These are phyloP conservation scores for Trichechus manatus DNA, from an alignment of 2,113 vertebrate genomes.

Conservation along the genomic window DNA sequence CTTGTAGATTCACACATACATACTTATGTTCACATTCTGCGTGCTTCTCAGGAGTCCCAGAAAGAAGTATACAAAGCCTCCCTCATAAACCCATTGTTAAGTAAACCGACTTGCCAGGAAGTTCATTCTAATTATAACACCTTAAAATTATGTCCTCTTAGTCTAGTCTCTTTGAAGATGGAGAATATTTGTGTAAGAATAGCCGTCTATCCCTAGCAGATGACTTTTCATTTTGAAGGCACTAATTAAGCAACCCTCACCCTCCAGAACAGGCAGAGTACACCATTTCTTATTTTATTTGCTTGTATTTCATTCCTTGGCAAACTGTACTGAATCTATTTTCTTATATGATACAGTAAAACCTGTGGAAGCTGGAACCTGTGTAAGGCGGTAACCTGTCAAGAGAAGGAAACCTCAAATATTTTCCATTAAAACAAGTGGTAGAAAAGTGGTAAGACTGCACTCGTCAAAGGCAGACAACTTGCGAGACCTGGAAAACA, in stretches of 20 bases:
- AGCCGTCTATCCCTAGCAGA: neutral
- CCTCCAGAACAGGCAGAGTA: neutral
- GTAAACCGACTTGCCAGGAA: neutral
- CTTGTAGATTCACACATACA: neutral
- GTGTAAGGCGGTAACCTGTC: neutral
- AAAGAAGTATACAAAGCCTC: neutral
- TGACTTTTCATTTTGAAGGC: neutral
- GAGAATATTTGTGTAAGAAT: neutral
- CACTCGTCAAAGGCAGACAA: neutral
- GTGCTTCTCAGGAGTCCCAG: neutral
- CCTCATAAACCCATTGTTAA: neutral
- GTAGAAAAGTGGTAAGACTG: neutral
- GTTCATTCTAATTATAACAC: neutral
- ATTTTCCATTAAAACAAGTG: neutral
- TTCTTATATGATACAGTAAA: neutral
- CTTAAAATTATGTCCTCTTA: neutral
- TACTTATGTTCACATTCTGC: neutral
- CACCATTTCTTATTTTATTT: neutral
- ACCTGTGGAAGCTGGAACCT: neutral
- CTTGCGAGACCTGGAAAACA: neutral
- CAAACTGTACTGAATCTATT: neutral
- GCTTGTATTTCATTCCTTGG: neutral
- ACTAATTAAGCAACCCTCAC: neutral
- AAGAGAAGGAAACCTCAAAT: neutral
- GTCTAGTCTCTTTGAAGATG: neutral